These are phyloP conservation scores for Labrus mixtus DNA, from an alignment of 2,113 vertebrate genomes.

Conservation along the genomic window DNA sequence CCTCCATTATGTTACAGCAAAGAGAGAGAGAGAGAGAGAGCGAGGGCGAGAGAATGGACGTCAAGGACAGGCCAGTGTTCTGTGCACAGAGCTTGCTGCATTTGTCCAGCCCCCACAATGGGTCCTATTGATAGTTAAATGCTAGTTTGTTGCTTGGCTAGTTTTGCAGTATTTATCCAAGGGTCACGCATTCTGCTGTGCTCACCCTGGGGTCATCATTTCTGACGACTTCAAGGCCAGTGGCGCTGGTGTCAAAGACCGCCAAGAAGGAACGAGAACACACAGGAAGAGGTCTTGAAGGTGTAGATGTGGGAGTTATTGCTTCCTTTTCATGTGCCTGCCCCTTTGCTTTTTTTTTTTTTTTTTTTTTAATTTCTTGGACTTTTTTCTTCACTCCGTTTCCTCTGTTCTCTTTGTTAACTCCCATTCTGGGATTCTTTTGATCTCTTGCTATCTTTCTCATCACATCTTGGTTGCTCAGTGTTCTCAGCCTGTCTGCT, in stretches of 20 bases:
- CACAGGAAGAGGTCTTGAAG: conserved; percentile 16
- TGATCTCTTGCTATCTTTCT: conserved; percentile 57
- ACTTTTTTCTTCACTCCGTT: conserved; percentile 22
- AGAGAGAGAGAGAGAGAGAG: conserved; percentile 26
- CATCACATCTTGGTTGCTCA: conserved; percentile 42
- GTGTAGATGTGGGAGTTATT: conserved; percentile 8
- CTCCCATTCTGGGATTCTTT: conserved; percentile 53
- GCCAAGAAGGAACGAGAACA: conserved; percentile 31
- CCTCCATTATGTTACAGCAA: conserved; percentile 45
- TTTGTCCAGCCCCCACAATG: conserved; percentile 32
- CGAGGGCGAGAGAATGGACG: conserved; percentile 21
- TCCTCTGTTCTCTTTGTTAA: conserved; percentile 52
- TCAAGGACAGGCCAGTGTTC: conserved; percentile 67
- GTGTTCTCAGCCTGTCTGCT: conserved; percentile 31
- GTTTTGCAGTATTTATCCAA: conserved; percentile 10
- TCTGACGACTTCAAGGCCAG: conserved; percentile 5
- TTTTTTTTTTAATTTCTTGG: conserved; percentile 33
- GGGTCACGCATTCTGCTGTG: conserved; percentile 5
- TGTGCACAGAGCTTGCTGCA: conserved; percentile 13
- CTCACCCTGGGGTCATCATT: conserved; percentile 3
- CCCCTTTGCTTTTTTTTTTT: conserved; percentile 35
- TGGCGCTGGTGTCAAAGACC: conserved; percentile 31
- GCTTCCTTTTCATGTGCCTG: conserved; percentile 12
- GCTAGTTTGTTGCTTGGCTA: conserved; percentile 17
- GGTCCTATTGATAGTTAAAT: not conserved